Conservation (phyloP, 2,797 vertebrate species). For the Jordanella pulchra region DNA sequence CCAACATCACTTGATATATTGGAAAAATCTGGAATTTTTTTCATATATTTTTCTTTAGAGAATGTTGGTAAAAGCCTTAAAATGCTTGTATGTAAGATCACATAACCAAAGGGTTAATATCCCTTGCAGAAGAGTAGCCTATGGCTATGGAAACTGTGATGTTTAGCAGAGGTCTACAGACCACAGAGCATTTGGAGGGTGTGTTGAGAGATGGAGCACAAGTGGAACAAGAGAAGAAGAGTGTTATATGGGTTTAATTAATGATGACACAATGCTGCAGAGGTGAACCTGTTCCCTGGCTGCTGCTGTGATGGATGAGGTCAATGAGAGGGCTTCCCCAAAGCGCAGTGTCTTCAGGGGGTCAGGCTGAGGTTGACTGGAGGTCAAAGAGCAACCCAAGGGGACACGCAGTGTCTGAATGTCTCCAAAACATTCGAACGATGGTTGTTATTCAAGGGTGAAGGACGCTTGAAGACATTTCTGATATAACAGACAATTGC, state of each 20-base stretch:
- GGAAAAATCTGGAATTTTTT: too few relatives aligned
- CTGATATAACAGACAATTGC: not conserved
- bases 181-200: constrained; percentile 36
- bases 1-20: too few relatives aligned
- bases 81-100: not conserved
- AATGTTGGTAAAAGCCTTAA: not conserved
- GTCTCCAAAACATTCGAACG: constrained; percentile 12
- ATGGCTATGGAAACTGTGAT: constrained; percentile 19
- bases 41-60: too few relatives aligned
- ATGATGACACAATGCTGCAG: constrained; percentile 43
- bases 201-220: constrained; percentile 30
- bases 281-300: constrained; percentile 66
- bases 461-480: not conserved
- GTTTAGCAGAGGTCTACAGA: constrained; percentile 18
- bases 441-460: not conserved
- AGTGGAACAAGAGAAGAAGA: constrained; percentile 39
- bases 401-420: constrained; percentile 51
- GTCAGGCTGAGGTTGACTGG: constrained; percentile 71
- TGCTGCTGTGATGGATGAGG: constrained; percentile 81
- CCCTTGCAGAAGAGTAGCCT: not conserved
- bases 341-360: constrained; percentile 67
- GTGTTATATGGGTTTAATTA: constrained; percentile 30
- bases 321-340: constrained; percentile 72
- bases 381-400: constrained; percentile 75
- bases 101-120: not conserved